phyloP scores from a whole-genome alignment of 2,113 vertebrate genomes.

The Podocnemis expansa region DNA sequence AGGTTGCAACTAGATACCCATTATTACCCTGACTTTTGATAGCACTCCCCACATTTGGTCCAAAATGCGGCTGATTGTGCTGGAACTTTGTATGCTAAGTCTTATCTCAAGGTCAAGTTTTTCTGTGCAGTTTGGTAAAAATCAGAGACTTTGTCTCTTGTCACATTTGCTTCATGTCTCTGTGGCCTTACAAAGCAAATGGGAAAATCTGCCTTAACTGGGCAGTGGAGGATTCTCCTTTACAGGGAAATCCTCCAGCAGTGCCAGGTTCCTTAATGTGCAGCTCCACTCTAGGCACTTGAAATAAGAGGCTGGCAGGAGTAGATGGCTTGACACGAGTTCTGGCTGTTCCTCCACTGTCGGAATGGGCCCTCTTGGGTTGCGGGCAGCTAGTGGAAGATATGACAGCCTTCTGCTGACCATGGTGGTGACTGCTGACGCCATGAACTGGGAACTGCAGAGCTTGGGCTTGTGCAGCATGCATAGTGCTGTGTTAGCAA shows the following conservation, averaged over 20 bases:
- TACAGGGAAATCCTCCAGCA: not conserved
- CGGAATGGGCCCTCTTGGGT: too few species aligned
- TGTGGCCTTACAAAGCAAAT: conserved; percentile 3
- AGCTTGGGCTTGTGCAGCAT: not conserved
- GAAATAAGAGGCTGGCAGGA: not conserved
- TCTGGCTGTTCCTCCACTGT: too few species aligned
- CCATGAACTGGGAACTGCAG: not conserved
- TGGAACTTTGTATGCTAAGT: not conserved
- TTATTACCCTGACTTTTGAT: not conserved
- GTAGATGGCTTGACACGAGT: not conserved
- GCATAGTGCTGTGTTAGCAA: not conserved
- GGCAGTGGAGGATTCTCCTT: not conserved
- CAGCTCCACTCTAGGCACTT: not conserved
- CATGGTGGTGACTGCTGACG: not conserved
- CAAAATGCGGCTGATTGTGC: not conserved
- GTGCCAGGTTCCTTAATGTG: not conserved
- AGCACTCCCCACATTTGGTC: not conserved
- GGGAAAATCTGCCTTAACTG: conserved; percentile 44
- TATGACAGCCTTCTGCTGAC: not conserved
- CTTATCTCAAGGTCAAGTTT: not conserved
- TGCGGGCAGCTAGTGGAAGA: too few species aligned
- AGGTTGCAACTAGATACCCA: not conserved
- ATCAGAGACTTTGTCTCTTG: not conserved
- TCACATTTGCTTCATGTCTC: not conserved
- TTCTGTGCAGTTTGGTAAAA: not conserved